Evolutionary conservation across 2,888 invertebrate genomes (phyloP), one percentile per base, ranked within the genome.

Genomic region (Camponotus fellah): DNA sequence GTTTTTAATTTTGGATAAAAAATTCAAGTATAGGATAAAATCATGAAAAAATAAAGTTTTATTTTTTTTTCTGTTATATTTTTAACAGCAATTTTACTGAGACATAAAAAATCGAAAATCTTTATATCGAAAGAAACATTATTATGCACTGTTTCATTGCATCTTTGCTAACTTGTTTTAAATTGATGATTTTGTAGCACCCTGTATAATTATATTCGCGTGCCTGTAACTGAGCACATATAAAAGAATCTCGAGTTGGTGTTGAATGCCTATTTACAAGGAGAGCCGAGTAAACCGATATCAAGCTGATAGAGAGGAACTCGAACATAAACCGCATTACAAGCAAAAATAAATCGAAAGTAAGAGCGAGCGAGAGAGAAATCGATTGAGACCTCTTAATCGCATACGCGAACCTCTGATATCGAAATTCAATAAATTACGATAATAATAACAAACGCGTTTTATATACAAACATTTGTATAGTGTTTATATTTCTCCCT

Each of bases 241-340:
- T 60, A 84, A 84, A 84, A 82, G 72, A 37, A 64, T 82, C 56
- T 58, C 43, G 43, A 66, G 40, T 46, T 66, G 21, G 58, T 66
- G 66, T 65, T 66, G 56, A 34, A 40, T 64, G 62, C 46, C 60
- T 80, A 74, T 79, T 85, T 71, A 66, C 84, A 66, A 83, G 87
- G 72, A 86, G 80, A 85, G 76, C 75, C 79, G 75, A 64, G 83
- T 85, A 87, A 88, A 74, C 83, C 80, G 83, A 86, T 83, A 82
- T 62, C 71, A 69, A 14, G 26, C 58, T 71, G 83, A 84, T 83
- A 83, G 79, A 79, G 72, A 80, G 74, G 68, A 82, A 79, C 76
- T 53, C 77, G 69, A 79, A 69, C 80, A 86, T 82, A 77, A 79
- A 84, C 82, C 66, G 82, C 85, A 58, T 65, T 71, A 71, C 76